A percentile compares a stretch with the other conserved stretches of the same genome.
phyloP scores from a whole-genome alignment of 2,888 invertebrate genomes.

The Ephialtes manifestator region DNA sequence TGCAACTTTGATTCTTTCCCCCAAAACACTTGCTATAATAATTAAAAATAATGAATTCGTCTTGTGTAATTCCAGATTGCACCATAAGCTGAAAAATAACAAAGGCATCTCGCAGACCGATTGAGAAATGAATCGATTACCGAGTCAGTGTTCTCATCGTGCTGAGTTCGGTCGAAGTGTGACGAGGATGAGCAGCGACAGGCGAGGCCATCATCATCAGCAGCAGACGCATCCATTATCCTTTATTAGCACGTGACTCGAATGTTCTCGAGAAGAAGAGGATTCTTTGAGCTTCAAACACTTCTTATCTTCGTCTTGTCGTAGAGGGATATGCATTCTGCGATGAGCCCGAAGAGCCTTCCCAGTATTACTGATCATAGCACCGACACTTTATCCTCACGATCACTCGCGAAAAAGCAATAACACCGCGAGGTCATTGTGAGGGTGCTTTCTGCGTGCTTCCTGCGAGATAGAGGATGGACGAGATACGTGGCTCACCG shows the following conservation, averaged over 20 bases:
- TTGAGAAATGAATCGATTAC: conserved; percentile 49
- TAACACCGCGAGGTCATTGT: neutral
- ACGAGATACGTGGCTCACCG: conserved; percentile 85
- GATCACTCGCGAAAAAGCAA: neutral
- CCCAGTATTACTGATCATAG: conserved; percentile 14
- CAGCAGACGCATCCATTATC: conserved; percentile 1
- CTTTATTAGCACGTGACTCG: conserved; percentile 49
- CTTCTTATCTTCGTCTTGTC: neutral
- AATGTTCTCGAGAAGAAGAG: neutral
- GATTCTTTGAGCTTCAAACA: neutral
- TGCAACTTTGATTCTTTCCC: neutral
- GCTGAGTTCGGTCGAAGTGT: conserved; percentile 37
- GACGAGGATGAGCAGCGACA: conserved; percentile 19
- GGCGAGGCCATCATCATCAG: conserved; percentile 27
- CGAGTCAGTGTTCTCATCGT: conserved; percentile 14
- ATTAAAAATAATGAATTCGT: neutral
- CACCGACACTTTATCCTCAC: conserved; percentile 21
- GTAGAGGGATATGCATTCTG: conserved; percentile 38
- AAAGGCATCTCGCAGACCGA: neutral
- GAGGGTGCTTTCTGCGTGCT: conserved; percentile 25
- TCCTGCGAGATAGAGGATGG: conserved; percentile 78
- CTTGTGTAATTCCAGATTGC: conserved; percentile 50
- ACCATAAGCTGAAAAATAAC: neutral
- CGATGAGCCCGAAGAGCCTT: conserved; percentile 17
- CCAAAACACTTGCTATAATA: neutral